Evolutionary conservation across 30 jellyfish, hydroid and myxozoan genomes (phyloP).

Genomic region (Chrysaora quinquecirrha): DNA sequence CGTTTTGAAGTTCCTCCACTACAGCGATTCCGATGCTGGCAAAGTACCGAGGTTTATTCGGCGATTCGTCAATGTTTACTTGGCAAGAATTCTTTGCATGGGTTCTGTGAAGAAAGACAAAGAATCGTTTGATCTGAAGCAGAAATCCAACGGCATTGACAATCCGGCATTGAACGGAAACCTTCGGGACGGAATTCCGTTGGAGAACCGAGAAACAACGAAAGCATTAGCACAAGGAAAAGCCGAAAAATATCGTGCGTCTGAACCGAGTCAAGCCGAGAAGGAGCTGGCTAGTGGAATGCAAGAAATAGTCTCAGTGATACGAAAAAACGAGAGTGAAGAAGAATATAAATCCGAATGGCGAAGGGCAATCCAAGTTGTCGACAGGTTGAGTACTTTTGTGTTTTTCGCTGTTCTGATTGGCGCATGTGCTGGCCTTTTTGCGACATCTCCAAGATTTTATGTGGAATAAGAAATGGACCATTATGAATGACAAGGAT

Average conservation of each 20-base stretch:
- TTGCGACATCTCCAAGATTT: slow-evolving; percentile 47
- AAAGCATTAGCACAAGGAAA: neutral
- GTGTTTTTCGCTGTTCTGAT: slow-evolving; percentile 39
- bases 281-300: slow-evolving; percentile 61
- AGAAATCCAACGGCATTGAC: slow-evolving; percentile 40
- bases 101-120: slow-evolving; percentile 20
- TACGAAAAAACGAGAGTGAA: slow-evolving; percentile 37
- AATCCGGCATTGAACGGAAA: slow-evolving; percentile 47
- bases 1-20: slow-evolving; percentile 42
- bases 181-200: neutral
- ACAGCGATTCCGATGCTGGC: slow-evolving; percentile 27
- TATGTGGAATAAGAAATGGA: slow-evolving; percentile 35
- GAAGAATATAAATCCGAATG: slow-evolving; percentile 66
- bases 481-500: too few relatives aligned
- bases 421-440: slow-evolving; percentile 45
- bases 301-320: slow-evolving; percentile 44
- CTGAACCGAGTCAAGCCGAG: slow-evolving; percentile 18
- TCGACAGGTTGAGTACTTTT: slow-evolving; percentile 50
- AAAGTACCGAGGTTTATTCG: slow-evolving; percentile 57
- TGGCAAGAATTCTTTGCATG: slow-evolving; percentile 57
- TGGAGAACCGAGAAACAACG: slow-evolving; percentile 13
- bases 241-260: neutral
- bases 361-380: slow-evolving; percentile 70
- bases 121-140: neutral
- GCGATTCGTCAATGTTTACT: slow-evolving; percentile 31